Base-by-base conservation (phyloP, 2,888 invertebrate species). In the Buathra laborator region DNA sequence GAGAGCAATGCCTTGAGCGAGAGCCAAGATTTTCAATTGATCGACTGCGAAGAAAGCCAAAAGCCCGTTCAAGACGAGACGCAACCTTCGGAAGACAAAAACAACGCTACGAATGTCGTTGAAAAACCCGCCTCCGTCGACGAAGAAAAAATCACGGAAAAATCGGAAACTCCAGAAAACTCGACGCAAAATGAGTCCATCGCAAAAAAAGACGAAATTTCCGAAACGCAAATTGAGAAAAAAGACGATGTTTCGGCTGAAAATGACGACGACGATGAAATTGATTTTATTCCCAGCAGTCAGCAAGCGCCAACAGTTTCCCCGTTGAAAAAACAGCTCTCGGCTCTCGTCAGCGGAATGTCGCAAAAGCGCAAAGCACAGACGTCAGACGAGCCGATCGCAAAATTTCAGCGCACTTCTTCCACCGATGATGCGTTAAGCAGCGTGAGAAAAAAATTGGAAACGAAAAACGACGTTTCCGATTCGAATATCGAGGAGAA, bases 1-100 rank as follows among this genome's bases (percentile, higher is more conserved):
- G 78, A 72, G 0, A 77, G 72, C 64, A 56, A 76, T 4, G 66
- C 32, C 16, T 24, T 87, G 4, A 85, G 84, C 7, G 91, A 92
- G 62, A 92, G 92, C 64, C 92, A 92, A 83, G 90, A 92, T 83
- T 92, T 92, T 84, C 87, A 77, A 32, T 83, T 92, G 0, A 24
- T 92, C 0, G 91, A 88, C 70, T 75, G 77, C 2, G 88, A 81
- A 0, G 91, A 88, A 14, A 75, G 84, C 0, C 78, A 82, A 6
- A 83, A 80, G 32, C 48, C 71, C 10, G 48, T 56, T 0, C 64
- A 72, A 19, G 46, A 74, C 12, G 75, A 62, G 70, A 16, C 2
- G 24, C 2, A 37, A 46, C n/a, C 24, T 2, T 46, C 6, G 29
- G 56, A 44, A 79, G 32, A 14, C 44, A 29, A 72, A 16, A 64